Conservation (phyloP, 1,140 invertebrate genomes). For the Glossosoma conforme region DNA sequence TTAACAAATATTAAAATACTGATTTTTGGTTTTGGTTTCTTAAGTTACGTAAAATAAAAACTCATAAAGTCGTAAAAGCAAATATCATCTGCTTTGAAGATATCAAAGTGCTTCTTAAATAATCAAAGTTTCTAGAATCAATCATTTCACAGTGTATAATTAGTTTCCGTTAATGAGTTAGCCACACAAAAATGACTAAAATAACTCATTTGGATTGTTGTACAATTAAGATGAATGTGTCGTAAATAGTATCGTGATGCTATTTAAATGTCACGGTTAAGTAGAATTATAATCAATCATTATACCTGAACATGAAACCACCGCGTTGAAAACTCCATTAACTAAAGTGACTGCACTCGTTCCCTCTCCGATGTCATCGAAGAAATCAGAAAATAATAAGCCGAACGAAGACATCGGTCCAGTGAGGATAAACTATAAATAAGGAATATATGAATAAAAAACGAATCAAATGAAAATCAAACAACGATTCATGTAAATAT, state of each 20-base stretch:
- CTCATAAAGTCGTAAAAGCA: too few species aligned
- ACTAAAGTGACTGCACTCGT: conserved; percentile 55
- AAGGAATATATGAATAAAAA: not conserved
- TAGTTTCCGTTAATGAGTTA: too few species aligned
- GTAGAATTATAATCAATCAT: conserved; percentile 12
- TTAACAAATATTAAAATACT: conserved; percentile 10
- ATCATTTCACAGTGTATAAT: too few species aligned
- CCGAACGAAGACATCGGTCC: conserved; percentile 59
- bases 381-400: conserved; percentile 59
- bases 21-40: too few species aligned
- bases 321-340: conserved; percentile 56
- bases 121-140: too few species aligned
- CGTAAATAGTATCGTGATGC: conserved; percentile 4
- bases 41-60: too few species aligned
- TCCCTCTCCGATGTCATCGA: conserved; percentile 53
- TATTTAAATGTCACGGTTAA: not conserved
- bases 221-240: conserved; percentile 11
- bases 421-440: conserved; percentile 48
- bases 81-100: too few species aligned
- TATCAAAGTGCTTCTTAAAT: too few species aligned
- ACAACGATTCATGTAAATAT: too few species aligned
- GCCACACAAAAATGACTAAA: too few species aligned
- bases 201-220: too few species aligned
- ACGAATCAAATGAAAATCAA: too few species aligned
- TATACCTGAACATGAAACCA: conserved; percentile 54